A percentile compares a stretch with the other conserved stretches of the same genome.
Conservation (phyloP, 2,888 invertebrate genomes). For the Salticus scenicus region DNA sequence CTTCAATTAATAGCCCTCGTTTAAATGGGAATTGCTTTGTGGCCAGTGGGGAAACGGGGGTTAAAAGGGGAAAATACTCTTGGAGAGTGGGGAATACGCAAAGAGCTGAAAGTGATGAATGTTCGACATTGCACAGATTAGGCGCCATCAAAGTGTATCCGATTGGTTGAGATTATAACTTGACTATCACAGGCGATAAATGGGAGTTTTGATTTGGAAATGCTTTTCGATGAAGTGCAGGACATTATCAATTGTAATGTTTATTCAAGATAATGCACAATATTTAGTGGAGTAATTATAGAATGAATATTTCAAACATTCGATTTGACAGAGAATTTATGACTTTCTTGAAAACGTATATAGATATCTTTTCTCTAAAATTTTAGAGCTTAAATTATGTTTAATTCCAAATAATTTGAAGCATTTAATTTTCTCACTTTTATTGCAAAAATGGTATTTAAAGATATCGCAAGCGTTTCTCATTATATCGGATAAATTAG, state of each 20-base stretch:
- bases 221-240: conserved; percentile 8
- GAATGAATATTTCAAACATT: conserved; percentile 10
- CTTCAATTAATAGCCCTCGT: conserved; percentile 19
- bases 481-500: too few relatives aligned
- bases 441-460: too few relatives aligned
- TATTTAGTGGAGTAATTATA: conserved; percentile 14
- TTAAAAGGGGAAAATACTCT: background rate
- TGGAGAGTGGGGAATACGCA: background rate
- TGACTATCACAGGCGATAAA: conserved; percentile 9
- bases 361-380: background rate
- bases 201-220: conserved; percentile 14
- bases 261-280: conserved; percentile 17
- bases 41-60: conserved; percentile 16
- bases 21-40: conserved; percentile 16
- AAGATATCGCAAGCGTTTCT: too few relatives aligned
- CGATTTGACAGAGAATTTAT: conserved; percentile 8
- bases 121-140: conserved; percentile 14
- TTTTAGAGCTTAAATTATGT: background rate
- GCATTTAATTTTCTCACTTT: too few relatives aligned
- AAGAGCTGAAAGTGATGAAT: conserved; percentile 7
- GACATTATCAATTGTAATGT: conserved; percentile 19
- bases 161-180: conserved; percentile 19
- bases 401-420: too few relatives aligned
- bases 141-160: conserved; percentile 15
- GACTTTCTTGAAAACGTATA: background rate